Base-by-base conservation (phyloP, 1,140 invertebrate species). In the Zophobas morio region DNA sequence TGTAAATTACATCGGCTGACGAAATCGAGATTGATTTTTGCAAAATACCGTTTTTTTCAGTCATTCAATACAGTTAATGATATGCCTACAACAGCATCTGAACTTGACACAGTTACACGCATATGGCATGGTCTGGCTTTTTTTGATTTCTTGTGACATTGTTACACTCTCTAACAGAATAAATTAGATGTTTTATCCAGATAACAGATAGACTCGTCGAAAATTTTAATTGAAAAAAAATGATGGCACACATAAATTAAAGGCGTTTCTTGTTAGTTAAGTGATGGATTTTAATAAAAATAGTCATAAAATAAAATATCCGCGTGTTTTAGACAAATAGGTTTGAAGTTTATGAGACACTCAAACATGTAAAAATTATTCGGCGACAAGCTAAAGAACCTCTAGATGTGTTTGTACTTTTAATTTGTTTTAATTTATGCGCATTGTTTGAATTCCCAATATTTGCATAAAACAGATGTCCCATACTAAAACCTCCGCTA, bases 381-480 rank as follows among this genome's bases (percentile, higher is more conserved):
- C n/a, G 49, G 49, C n/a, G 49, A 6, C 49, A 51, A 6, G 49
- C 49, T 20, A 20, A 20, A 51, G 49, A 51, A 51, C 49, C n/a
- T 4, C 49, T 57, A 1, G 33, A 35, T 57, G 54, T 57, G 54
- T 57, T 57, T 57, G 54, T 57, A 57, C 35, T 57, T 57, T 57
- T 57, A 57, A 57, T 57, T 57, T 57, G 32, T 57, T 57, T 57
- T 57, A 57, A 57, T 57, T 57, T 57, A 57, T 57, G 32, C 54
- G 54, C 54, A 57, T 57, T 57, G 54, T 57, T 57, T 20, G 34
- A 57, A 57, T 57, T 57, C 54, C 33, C 1, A 35, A 57, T 57
- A 57, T 57, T 57, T 57, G 33, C 54, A 57, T 57, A 57, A 36
- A 57, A 57, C 54, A 57, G 54, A 57, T 57, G 54, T 57, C 54